Conservation (phyloP, 2,797 vertebrate genomes). For the Pipistrellus kuhlii region DNA sequence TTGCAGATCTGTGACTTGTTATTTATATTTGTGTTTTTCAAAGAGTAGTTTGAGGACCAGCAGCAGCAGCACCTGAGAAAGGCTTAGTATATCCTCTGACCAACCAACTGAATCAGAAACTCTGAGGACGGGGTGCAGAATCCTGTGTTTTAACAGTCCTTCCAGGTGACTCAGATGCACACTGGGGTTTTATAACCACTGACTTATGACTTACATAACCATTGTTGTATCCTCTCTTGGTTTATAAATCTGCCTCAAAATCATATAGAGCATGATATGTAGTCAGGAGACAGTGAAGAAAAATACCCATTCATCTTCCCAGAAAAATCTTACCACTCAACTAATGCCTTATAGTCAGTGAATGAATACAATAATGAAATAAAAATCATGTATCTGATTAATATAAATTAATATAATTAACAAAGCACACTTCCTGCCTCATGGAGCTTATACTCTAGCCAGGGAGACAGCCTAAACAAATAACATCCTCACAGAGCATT, state of each 20-base stretch:
- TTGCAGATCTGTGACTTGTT: neutral
- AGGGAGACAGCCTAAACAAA: neutral
- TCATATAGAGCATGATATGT: neutral
- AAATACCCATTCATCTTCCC: neutral
- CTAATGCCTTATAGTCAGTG: neutral
- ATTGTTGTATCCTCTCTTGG: neutral
- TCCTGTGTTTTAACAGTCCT: too few species aligned
- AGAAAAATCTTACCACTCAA: neutral
- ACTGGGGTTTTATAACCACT: neutral
- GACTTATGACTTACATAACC: neutral
- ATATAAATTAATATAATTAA: neutral
- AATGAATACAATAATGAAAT: neutral
- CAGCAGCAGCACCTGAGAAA: neutral
- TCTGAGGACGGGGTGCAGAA: fast-evolving
- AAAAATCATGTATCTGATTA: neutral
- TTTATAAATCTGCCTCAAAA: neutral
- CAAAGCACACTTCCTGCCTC: neutral
- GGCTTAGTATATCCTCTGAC: neutral
- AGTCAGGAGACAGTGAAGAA: neutral
- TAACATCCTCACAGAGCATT: neutral
- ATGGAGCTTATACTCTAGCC: neutral
- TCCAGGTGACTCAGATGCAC: neutral
- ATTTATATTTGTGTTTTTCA: neutral
- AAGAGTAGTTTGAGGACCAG: neutral
- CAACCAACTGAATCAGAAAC: neutral